Base-by-base conservation (phyloP, 2,113 vertebrate species). In the Gavialis gangeticus region DNA sequence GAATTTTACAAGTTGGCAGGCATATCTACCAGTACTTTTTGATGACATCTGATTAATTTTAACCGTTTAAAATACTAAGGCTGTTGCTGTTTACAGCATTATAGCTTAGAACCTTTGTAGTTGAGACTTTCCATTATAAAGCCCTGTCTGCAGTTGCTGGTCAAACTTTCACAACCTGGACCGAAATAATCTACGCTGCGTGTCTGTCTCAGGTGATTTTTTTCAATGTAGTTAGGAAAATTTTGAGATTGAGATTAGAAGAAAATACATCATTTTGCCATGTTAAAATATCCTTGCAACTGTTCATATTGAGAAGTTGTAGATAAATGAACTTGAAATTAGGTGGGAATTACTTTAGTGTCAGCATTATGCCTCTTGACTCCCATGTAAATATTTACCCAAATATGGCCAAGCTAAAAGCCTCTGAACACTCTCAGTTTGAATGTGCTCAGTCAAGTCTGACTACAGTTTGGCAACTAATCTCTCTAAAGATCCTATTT, bases 1-100 rank as follows among this genome's bases (percentile, higher is more conserved):
- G 69, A 83, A 95, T 94, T 94, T 91, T 63, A 79, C 15, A 75
- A 73, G 66, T 87, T 73, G 34, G 82, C 75, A 46, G 37, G 57
- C 28, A 46, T 71, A 82, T 86, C 25, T 83, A 96, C 54, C 30
- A 79, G 25, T 30, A 66, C 0, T 1, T 60, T 69, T 82, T 78
- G 58, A 10, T 55, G 11, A 46, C 37, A 63, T 81, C 89, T 82
- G 58, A 10, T 55, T 15, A 46, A 46, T 57, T 62, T 28, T 22
- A 82, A 54, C 30, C 2, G 0, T 37, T 57, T 79, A 7, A 89
- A 92, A 77, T 24, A 91, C 4, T 67, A 55, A 64, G 55, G 77
- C 37, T 77, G 80, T 76, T 82, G 73, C 14, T 75, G 46, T 46
- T 46, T 46, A 46, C 3, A 60, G 57, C 46, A 79, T 63, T 79